Base-by-base conservation (phyloP, 2,888 invertebrate genomes). In the Tyria jacobaeae region DNA sequence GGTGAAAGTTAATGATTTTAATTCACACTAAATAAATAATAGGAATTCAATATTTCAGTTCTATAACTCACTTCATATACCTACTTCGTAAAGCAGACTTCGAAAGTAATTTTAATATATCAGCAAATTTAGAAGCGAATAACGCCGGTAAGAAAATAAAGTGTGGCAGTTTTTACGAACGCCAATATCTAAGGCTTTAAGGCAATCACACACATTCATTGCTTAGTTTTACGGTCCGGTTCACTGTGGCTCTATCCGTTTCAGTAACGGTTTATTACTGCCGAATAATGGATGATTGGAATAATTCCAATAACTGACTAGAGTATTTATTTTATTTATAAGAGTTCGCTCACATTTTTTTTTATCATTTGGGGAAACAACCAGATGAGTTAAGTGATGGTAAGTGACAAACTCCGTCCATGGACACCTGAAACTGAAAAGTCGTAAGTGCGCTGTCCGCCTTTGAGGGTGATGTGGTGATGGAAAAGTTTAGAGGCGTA, bases 51-150 rank as follows among this genome's bases (percentile, higher is more conserved):
- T 44, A 44, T 44, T 21, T 12, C 21, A 44, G 1, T 44, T 44
- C 1, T 10, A 31, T 4, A 44, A 21, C 12, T 44, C 17, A 44
- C 21, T 21, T 44, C 10, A 44, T 17, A 44, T 44, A 21, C 21
- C 21, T 31, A 51, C 31, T 17, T 37, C 21, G 5, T 14, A n/a
- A 54, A 25, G 9, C 39, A 54, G 10, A 39, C 24, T 54, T 39
- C 2, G 6, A 44, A 55, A 55, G 31, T 55, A 55, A 44, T 55
- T 55, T 41, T 55, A 55, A 55, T 55, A 21, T 55, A 44, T 31
- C 31, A 35, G 31, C 7, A 17, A 31, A 24, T 44, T 21, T 12
- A 44, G 21, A 27, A 14, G 39, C 7, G 12, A 25, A 31, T 17
- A 14, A 27, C 25, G 44, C 31, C 41, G 44, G 31, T 17, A 10